Conservation (phyloP, 2,888 invertebrate species). For the Eupeodes luniger region DNA sequence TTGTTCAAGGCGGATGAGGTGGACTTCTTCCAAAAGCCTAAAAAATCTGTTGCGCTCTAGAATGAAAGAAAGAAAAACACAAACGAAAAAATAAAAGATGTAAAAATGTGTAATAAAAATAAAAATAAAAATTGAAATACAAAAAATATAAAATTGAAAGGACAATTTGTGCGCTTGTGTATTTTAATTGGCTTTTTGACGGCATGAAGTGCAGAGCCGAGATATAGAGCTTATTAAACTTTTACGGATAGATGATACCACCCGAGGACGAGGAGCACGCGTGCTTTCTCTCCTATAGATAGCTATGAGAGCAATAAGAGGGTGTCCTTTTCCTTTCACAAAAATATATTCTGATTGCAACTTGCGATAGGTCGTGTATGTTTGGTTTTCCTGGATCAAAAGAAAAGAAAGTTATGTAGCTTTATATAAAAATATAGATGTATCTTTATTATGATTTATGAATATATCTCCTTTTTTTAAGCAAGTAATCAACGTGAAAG, state of each 20-base stretch:
- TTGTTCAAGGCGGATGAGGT: constrained; percentile 12
- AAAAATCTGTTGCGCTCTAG: constrained; percentile 74
- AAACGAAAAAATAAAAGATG: constrained; percentile 11
- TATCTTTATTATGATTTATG: background rate
- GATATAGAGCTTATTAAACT: constrained; percentile 61
- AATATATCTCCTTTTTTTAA: background rate
- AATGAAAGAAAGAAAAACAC: constrained; percentile 40
- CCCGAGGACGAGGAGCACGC: constrained; percentile 36
- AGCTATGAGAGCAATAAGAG: background rate
- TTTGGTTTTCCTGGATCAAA: constrained; percentile 67
- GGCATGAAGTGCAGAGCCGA: constrained; percentile 37
- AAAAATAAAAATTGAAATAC: background rate
- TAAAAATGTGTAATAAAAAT: constrained; percentile 39
- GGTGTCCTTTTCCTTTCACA: constrained; percentile 30
- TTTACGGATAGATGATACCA: constrained; percentile 58
- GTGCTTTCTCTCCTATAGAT: constrained; percentile 30
- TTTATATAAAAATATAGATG: background rate
- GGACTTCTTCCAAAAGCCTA: constrained; percentile 55
- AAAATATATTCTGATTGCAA: constrained; percentile 57
- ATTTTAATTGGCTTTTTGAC: constrained; percentile 74
- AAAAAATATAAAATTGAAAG: constrained; percentile 41
- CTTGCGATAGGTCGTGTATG: constrained; percentile 68
- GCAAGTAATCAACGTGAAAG: constrained; percentile 49
- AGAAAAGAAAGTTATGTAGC: constrained; percentile 43
- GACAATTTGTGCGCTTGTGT: constrained; percentile 66